phyloP scores from a whole-genome alignment of 2,888 invertebrate species.

The Disparrhopalites patrizii region DNA sequence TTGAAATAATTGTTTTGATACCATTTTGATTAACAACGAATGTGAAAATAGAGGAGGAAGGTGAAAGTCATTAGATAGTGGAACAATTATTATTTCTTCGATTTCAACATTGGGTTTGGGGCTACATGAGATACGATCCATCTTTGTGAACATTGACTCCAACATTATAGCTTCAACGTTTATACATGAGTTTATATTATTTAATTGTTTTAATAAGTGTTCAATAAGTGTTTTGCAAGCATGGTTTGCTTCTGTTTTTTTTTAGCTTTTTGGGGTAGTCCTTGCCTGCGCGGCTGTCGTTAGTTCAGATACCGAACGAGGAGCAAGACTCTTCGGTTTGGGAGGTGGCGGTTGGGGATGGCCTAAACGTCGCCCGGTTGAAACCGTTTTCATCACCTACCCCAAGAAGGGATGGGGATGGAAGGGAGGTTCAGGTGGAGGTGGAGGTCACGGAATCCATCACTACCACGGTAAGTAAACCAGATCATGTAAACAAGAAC shows the following conservation, averaged over 20 bases:
- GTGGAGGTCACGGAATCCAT: slow-evolving; percentile 30
- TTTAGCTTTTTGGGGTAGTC: slow-evolving; percentile 38
- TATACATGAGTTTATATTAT: not conserved
- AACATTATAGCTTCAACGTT: too few species aligned
- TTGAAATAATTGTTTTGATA: too few species aligned
- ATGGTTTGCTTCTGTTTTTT: not conserved
- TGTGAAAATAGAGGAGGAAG: too few species aligned
- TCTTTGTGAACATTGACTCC: too few species aligned
- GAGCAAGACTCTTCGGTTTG: slow-evolving; percentile 18
- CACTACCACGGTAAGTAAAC: slow-evolving; percentile 28
- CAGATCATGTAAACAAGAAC: too few species aligned
- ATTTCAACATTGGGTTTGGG: too few species aligned
- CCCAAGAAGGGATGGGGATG: slow-evolving; percentile 37
- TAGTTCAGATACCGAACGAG: slow-evolving; percentile 16
- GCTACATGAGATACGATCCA: too few species aligned
- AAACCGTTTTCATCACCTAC: slow-evolving; percentile 35
- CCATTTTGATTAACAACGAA: too few species aligned
- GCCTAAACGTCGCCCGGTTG: slow-evolving; percentile 28
- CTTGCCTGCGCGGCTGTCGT: slow-evolving; percentile 32
- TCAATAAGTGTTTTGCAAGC: too few species aligned
- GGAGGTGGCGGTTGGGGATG: slow-evolving; percentile 38
- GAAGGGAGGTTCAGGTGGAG: slow-evolving; percentile 14
- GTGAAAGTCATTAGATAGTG: too few species aligned
- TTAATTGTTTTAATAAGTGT: not conserved
- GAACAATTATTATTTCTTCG: too few species aligned